These are phyloP conservation scores for Phalera bucephala DNA, from an alignment of 2,888 invertebrate species.

Conservation along the genomic window DNA sequence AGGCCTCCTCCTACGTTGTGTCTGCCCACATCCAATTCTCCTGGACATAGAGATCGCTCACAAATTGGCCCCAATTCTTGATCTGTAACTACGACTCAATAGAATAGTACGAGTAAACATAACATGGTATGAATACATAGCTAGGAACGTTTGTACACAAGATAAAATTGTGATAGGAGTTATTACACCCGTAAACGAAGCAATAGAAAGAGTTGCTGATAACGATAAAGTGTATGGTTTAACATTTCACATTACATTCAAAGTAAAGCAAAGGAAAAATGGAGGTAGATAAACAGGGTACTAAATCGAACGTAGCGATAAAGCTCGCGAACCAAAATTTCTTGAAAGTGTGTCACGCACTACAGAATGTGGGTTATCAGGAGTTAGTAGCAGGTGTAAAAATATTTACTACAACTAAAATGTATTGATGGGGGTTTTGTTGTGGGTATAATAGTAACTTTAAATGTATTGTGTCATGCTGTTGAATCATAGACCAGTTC, in stretches of 20 bases:
- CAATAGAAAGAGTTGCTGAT: conserved; percentile 17
- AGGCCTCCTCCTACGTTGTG: conserved; percentile 76
- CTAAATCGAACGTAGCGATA: conserved; percentile 41
- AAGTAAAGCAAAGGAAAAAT: conserved; percentile 26
- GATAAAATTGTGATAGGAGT: conserved; percentile 23
- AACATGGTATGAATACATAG: conserved; percentile 21
- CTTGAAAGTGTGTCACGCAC: conserved; percentile 62
- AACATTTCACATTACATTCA: conserved; percentile 23
- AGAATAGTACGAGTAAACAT: conserved; percentile 29
- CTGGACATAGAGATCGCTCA: conserved; percentile 46
- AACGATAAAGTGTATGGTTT: conserved; percentile 21
- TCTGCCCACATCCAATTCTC: conserved; percentile 78
- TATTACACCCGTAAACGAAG: conserved; percentile 9
- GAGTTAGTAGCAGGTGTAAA: conserved; percentile 44
- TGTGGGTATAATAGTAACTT: background rate
- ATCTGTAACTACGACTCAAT: conserved; percentile 27
- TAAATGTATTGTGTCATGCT: background rate
- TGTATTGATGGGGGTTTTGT: conserved; percentile 6
- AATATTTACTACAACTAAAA: conserved; percentile 19
- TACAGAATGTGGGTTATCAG: conserved; percentile 40
- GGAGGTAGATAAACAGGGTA: conserved; percentile 18
- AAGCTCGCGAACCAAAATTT: conserved; percentile 47
- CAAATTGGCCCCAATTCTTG: conserved; percentile 64
- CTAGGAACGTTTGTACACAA: conserved; percentile 18
- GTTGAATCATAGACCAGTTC: background rate